Base-by-base conservation (phyloP, 2,888 invertebrate genomes). In the Andrena bucephala region DNA sequence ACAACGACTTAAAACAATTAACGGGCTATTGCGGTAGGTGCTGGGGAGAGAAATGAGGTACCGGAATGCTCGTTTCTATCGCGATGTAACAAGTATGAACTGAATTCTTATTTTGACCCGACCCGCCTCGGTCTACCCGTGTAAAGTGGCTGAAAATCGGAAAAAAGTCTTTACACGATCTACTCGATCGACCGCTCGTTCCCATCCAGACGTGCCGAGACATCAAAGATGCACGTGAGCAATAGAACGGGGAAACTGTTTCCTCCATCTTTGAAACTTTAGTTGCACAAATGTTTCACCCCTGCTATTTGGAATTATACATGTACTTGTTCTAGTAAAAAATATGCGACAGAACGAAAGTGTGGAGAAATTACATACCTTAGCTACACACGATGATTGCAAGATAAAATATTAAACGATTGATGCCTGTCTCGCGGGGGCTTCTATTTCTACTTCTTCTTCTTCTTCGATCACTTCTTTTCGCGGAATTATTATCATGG, bases 161-260 rank as follows among this genome's bases (percentile, higher is more conserved):
- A 27, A 27, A 1, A 27, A 27, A 27, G 27, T 27, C 27, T 27
- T 27, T 27, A 27, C 27, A 27, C 27, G 27, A 27, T 27, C 27
- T 27, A 1, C 27, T 27, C 36, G 20, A 52, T 42, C 62, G n/a
- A 54, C 29, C 29, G 54, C n/a, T 10, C 54, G 16, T 8, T n/a
- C 31, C 3, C 27, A 42, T 65, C 36, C 36, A 10, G 36, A 10
- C 10, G 2, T 10, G 10, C 0, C 52, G 20, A 60, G 6, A 6
- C 54, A 76, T 54, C 54, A 63, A 70, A 76, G 50, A 68, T 76
- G 63, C 24, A 78, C 27, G 7, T 20, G 24, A 20, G 54, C 20
- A 10, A 24, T 0, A 54, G 3, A 24, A 10, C 10, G 68, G 50
- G 60, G 36, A 67, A 75, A 36, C 20, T 8, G 59, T 42, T 65